Percentiles rank a stretch among this genome's conserved stretches.
These are phyloP conservation scores for Lottia scabra DNA, from an alignment of 2,888 invertebrate species.

Conservation along the genomic window DNA sequence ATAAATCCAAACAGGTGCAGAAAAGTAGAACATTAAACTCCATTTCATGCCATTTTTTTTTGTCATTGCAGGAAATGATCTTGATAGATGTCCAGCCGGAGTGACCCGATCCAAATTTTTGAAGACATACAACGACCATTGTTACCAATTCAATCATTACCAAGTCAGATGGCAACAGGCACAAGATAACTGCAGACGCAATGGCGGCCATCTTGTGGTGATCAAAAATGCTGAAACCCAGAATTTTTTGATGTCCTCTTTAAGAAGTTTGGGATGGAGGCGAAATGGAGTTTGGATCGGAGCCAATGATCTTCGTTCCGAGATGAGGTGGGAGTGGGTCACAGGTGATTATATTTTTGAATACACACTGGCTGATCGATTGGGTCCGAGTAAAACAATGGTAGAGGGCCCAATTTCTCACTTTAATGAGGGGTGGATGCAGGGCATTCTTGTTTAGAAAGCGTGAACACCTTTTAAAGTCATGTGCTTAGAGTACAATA, in stretches of 20 bases:
- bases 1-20: too few relatives aligned
- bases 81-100: slow-evolving; percentile 19
- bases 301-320: slow-evolving; percentile 50
- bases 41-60: too few relatives aligned
- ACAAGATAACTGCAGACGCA: slow-evolving; percentile 35
- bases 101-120: slow-evolving; percentile 22
- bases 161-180: slow-evolving; percentile 51
- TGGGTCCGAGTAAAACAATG: too few relatives aligned
- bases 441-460: too few relatives aligned
- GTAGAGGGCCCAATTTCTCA: too few relatives aligned
- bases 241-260: slow-evolving; percentile 32
- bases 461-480: too few relatives aligned
- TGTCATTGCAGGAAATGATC: slow-evolving; percentile 10
- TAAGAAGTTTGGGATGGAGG: slow-evolving; percentile 41
- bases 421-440: too few relatives aligned
- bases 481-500: too few relatives aligned
- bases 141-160: slow-evolving; percentile 47
- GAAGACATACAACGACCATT: slow-evolving; percentile 27
- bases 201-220: slow-evolving; percentile 48
- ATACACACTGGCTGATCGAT: too few relatives aligned
- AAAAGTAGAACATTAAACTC: too few relatives aligned
- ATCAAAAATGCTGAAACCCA: slow-evolving; percentile 45
- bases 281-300: slow-evolving; percentile 63
- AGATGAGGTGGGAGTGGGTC: slow-evolving; percentile 56
- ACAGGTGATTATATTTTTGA: slow-evolving; percentile 36